Evolutionary conservation across 2,888 invertebrate species (phyloP).

Genomic region (Plusia festucae): DNA sequence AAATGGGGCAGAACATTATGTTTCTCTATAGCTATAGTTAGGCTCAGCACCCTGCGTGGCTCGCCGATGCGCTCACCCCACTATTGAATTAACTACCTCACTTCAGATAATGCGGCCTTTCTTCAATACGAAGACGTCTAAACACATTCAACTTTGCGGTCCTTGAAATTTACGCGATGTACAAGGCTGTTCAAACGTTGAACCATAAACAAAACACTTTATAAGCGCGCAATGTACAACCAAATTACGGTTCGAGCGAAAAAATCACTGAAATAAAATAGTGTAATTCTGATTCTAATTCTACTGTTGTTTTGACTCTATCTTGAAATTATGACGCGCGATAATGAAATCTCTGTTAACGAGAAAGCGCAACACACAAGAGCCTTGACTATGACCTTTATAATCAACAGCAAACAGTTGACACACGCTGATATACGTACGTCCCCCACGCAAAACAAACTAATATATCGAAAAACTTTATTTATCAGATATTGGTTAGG

Average conservation of each 20-base stretch:
- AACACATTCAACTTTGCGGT: slow-evolving; percentile 33
- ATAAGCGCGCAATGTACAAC: slow-evolving; percentile 43
- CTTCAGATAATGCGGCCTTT: slow-evolving; percentile 59
- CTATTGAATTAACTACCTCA: slow-evolving; percentile 59
- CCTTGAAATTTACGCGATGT: slow-evolving; percentile 30
- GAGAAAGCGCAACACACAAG: slow-evolving; percentile 30
- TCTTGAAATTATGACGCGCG: slow-evolving; percentile 40
- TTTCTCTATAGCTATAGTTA: slow-evolving; percentile 41
- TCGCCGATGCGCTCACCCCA: slow-evolving; percentile 54
- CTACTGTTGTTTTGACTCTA: slow-evolving; percentile 27
- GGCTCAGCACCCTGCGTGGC: slow-evolving; percentile 43
- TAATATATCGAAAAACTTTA: slow-evolving; percentile 65
- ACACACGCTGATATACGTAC: slow-evolving; percentile 44
- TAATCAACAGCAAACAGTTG: slow-evolving; percentile 50
- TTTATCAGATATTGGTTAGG: slow-evolving; percentile 66
- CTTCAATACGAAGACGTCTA: slow-evolving; percentile 52
- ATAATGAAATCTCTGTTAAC: slow-evolving; percentile 29
- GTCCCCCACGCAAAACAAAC: slow-evolving; percentile 63
- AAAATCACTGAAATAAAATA: slow-evolving; percentile 32
- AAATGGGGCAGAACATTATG: slow-evolving; percentile 61
- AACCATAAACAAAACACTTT: slow-evolving; percentile 49
- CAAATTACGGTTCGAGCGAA: slow-evolving; percentile 13
- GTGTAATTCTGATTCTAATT: not conserved
- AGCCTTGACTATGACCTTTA: slow-evolving; percentile 59
- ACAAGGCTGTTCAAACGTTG: slow-evolving; percentile 31